These are phyloP conservation scores for Columba janthina DNA, from an alignment of 2,113 vertebrate genomes.

Conservation along the genomic window DNA sequence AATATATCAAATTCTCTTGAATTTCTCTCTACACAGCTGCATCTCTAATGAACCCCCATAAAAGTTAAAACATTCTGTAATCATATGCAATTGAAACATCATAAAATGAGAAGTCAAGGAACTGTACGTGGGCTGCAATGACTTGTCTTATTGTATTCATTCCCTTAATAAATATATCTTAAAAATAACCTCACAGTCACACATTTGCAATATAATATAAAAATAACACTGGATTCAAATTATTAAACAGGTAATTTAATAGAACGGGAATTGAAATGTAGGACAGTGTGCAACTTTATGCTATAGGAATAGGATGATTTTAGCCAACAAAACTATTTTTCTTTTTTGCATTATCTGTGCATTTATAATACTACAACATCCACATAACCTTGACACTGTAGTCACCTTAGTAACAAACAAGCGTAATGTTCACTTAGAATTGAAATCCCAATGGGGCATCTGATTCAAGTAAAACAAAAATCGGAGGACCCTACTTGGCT, in stretches of 20 bases:
- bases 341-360: conserved; percentile 39
- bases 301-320: conserved; percentile 34
- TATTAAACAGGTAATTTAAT: conserved; percentile 65
- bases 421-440: conserved; percentile 12
- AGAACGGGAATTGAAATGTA: conserved; percentile 52
- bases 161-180: conserved; percentile 74
- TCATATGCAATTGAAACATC: conserved; percentile 64
- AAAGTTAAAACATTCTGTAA: conserved; percentile 63
- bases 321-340: conserved; percentile 50
- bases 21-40: conserved; percentile 55
- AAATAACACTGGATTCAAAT: conserved; percentile 69
- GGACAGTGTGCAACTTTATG: conserved; percentile 41
- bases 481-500: neutral
- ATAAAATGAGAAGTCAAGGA: conserved; percentile 67
- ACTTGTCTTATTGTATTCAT: conserved; percentile 69
- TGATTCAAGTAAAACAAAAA: conserved; percentile 47
- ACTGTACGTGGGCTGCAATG: conserved; percentile 62
- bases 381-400: conserved; percentile 49
- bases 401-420: conserved; percentile 68
- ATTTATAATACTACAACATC: conserved; percentile 23
- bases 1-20: conserved; percentile 16
- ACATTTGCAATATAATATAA: conserved; percentile 57
- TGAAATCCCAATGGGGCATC: conserved; percentile 42
- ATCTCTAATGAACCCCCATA: conserved; percentile 50
- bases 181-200: conserved; percentile 69